Evolutionary conservation across 1,140 invertebrate genomes (phyloP).

Genomic region (Cherax destructor): DNA sequence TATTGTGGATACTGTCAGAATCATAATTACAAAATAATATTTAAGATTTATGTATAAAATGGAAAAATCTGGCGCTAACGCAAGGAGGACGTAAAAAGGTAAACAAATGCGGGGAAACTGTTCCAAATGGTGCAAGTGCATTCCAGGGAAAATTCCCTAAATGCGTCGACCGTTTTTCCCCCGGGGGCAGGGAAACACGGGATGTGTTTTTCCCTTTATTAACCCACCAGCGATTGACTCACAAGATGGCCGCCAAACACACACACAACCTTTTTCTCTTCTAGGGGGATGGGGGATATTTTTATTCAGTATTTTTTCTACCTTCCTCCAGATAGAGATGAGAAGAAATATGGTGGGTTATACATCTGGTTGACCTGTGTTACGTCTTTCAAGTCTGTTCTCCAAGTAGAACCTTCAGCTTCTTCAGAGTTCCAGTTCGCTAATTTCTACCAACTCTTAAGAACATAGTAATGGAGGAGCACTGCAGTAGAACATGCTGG

Average conservation of each 20-base stretch:
- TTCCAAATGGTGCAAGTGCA: conserved; percentile 7
- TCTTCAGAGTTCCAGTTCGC: no score
- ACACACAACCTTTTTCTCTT: background rate
- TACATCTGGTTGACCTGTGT: no score
- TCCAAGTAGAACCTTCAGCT: no score
- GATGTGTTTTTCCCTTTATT: conserved; percentile 56
- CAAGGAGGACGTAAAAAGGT: background rate
- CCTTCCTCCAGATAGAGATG: no score
- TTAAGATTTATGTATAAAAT: background rate
- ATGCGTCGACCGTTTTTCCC: conserved; percentile 6
- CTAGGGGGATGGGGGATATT: background rate
- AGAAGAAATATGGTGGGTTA: no score
- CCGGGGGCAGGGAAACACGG: conserved; percentile 30
- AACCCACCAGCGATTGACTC: conserved; percentile 46
- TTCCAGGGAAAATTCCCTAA: conserved; percentile 25
- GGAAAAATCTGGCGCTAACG: background rate
- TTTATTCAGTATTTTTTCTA: no score
- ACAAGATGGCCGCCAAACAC: conserved; percentile 16
- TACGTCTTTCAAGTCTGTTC: no score
- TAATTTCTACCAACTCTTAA: no score
- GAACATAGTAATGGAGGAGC: no score
- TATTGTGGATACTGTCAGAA: no score
- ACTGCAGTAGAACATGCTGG: no score
- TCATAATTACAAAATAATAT: no score
- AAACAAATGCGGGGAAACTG: conserved; percentile 10